Percentiles rank a stretch among this genome's conserved stretches.
Conservation (phyloP, 2,113 vertebrate species). For the Rhegmatorhina hoffmannsi region DNA sequence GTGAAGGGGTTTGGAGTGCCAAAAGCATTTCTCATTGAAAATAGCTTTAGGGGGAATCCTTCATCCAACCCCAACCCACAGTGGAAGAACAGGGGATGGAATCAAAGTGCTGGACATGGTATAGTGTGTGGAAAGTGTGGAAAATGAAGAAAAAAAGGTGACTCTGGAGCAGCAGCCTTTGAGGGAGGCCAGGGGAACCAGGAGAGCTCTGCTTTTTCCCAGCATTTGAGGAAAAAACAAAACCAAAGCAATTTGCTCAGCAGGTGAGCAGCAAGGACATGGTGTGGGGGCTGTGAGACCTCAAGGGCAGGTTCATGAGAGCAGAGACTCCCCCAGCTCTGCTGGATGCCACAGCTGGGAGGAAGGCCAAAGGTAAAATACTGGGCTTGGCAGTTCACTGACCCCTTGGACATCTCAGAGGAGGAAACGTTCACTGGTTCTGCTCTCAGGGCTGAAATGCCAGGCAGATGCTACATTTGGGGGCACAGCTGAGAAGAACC, state of each 20-base stretch:
- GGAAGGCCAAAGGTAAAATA: background rate
- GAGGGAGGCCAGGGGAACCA: background rate
- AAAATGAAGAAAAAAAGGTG: background rate
- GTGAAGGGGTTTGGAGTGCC: background rate
- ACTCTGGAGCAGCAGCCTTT: background rate
- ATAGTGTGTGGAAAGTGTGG: background rate
- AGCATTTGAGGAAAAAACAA: background rate
- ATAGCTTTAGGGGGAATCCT: background rate
- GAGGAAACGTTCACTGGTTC: background rate
- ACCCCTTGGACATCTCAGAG: background rate
- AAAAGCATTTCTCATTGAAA: background rate
- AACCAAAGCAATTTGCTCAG: background rate
- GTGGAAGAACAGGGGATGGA: background rate
- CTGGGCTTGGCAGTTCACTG: background rate
- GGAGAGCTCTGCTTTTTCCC: background rate
- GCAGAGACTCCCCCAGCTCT: background rate
- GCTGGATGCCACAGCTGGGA: no score
- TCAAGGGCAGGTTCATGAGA: background rate
- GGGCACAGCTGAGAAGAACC: background rate
- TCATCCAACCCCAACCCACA: background rate
- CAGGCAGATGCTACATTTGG: background rate
- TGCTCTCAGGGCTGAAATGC: background rate
- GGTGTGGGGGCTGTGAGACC: rapidly evolving
- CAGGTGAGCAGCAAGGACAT: background rate
- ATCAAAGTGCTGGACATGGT: background rate